Percentiles rank a stretch among this genome's conserved stretches.
Conservation (phyloP, 2,797 vertebrate genomes). For the Psittacula derbiana region DNA sequence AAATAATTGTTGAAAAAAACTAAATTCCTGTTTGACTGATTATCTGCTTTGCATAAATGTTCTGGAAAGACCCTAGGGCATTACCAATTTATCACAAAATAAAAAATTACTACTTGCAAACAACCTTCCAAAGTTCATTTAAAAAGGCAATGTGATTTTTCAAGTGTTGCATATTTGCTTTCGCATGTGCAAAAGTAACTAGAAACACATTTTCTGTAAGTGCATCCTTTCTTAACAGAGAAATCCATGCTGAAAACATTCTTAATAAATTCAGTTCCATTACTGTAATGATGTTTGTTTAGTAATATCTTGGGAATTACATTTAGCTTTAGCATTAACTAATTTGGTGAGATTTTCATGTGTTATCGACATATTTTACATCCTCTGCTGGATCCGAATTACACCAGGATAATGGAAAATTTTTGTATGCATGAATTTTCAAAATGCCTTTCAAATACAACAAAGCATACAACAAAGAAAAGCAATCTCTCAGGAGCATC, state of each 20-base stretch:
- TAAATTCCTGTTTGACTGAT: neutral
- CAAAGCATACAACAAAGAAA: neutral
- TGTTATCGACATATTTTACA: neutral
- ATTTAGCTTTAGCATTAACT: conserved; percentile 7
- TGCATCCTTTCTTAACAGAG: neutral
- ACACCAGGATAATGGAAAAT: neutral
- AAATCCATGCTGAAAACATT: neutral
- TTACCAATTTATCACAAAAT: neutral
- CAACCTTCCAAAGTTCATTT: neutral
- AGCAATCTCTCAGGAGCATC: neutral
- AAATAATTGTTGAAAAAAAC: neutral
- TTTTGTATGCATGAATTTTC: neutral
- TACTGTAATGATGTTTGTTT: neutral
- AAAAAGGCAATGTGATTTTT: neutral
- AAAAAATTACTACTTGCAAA: neutral
- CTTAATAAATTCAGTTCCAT: neutral
- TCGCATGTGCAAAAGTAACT: neutral
- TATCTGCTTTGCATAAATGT: neutral
- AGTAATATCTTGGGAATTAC: neutral
- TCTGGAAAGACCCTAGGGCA: neutral
- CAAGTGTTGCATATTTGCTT: neutral
- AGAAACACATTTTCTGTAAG: neutral
- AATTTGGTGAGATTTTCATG: neutral
- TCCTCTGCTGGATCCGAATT: neutral
- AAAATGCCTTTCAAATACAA: neutral